Evolutionary conservation across 2,113 vertebrate genomes (phyloP).

Genomic region (Mixornis gularis): DNA sequence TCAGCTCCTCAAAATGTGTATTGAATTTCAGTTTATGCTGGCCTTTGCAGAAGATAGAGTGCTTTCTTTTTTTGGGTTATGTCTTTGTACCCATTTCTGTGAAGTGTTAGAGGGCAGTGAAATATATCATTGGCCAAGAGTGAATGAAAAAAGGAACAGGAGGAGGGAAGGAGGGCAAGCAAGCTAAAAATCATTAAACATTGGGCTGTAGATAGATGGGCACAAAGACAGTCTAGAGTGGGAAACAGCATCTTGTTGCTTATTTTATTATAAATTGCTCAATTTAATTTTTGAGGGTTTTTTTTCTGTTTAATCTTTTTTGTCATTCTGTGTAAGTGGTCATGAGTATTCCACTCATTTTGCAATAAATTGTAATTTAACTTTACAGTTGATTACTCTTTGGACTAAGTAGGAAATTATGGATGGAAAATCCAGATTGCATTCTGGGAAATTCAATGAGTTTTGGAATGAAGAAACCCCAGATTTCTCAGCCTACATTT

Average conservation of each 20-base stretch:
- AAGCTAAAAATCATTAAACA: background rate
- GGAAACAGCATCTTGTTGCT: background rate
- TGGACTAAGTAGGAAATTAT: background rate
- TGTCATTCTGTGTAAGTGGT: background rate
- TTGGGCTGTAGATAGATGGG: background rate
- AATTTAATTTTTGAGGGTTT: background rate
- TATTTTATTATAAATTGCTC: background rate
- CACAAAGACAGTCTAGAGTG: background rate
- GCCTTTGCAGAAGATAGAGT: background rate
- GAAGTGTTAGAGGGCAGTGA: background rate
- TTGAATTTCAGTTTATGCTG: background rate
- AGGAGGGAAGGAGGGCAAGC: background rate
- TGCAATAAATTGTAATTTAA: background rate
- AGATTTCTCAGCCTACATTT: conserved; percentile 52
- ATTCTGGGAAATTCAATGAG: background rate
- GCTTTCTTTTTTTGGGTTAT: background rate
- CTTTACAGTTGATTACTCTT: background rate
- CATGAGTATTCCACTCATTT: background rate
- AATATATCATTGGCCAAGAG: background rate
- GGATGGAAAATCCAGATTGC: background rate
- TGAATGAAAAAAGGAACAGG: background rate
- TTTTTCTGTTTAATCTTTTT: background rate
- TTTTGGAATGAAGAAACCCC: background rate
- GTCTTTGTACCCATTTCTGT: background rate
- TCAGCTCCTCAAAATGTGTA: background rate